These are phyloP conservation scores for Phalanger gymnotis DNA, from an alignment of 2,797 vertebrate species.

Conservation along the genomic window DNA sequence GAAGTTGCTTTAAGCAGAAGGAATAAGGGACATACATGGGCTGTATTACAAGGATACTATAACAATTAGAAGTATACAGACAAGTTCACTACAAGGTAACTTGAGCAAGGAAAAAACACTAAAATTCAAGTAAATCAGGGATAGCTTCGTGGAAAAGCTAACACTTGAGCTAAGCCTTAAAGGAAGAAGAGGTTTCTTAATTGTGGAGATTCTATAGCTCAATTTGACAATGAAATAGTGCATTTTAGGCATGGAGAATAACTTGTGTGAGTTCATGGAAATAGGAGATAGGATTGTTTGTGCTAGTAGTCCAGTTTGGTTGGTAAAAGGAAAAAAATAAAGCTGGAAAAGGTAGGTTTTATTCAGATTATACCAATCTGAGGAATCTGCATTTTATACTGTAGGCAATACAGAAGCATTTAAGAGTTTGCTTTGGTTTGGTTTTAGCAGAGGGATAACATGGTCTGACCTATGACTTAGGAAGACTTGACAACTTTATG, in stretches of 20 bases:
- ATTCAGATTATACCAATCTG: background rate
- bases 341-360: background rate
- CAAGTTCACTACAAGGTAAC: background rate
- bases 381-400: background rate
- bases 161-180: background rate
- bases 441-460: background rate
- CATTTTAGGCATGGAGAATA: background rate
- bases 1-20: constrained; percentile 12
- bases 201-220: background rate
- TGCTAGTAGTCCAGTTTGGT: background rate
- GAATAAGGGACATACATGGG: background rate
- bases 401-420: background rate
- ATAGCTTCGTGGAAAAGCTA: background rate
- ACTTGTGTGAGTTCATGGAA: background rate
- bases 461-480: background rate
- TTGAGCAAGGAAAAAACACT: background rate
- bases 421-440: background rate
- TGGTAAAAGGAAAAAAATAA: background rate
- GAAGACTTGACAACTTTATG: background rate
- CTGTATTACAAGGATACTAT: background rate
- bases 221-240: background rate
- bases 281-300: background rate
- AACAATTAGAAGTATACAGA: background rate
- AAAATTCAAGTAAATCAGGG: background rate
- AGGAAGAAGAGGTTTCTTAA: background rate